These are phyloP conservation scores for Urophycis tenuis DNA, from an alignment of 2,797 vertebrate species.

Conservation along the genomic window DNA sequence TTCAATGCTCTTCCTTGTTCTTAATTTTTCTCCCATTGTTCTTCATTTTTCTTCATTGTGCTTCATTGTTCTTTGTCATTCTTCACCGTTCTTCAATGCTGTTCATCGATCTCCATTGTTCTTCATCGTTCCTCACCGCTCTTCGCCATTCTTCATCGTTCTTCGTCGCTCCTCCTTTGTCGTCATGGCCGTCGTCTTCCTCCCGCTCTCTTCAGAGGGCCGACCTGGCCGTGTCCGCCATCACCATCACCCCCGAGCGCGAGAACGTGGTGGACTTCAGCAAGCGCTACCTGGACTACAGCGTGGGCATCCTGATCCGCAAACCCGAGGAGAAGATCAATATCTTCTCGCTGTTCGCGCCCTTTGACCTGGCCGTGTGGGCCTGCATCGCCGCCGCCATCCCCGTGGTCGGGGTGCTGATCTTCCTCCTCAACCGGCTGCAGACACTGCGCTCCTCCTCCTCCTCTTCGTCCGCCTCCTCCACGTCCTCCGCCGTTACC, in stretches of 20 bases:
- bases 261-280: constrained; percentile 97
- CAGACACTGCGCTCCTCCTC: constrained; percentile 74
- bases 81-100: no score
- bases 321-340: constrained; percentile 95
- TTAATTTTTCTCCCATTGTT: no score
- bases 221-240: constrained; percentile 89
- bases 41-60: no score
- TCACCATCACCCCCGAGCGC: constrained; percentile 92
- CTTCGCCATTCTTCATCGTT: background rate
- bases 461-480: constrained; percentile 6
- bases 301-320: constrained; percentile 86
- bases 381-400: constrained; percentile 92
- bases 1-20: no score
- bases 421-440: constrained; percentile 90
- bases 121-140: background rate
- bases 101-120: background rate
- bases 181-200: background rate
- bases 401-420: constrained; percentile 87
- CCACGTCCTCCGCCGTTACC: background rate
- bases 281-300: constrained; percentile 97
- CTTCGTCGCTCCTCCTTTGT: background rate
- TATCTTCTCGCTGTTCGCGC: constrained; percentile 94
- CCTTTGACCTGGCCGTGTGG: constrained; percentile 94
- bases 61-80: no score
- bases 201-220: constrained; percentile 72